A percentile compares a stretch with the other conserved stretches of the same genome.
These are phyloP conservation scores for Etheostoma spectabile DNA, from an alignment of 2,113 vertebrate species.

Conservation along the genomic window DNA sequence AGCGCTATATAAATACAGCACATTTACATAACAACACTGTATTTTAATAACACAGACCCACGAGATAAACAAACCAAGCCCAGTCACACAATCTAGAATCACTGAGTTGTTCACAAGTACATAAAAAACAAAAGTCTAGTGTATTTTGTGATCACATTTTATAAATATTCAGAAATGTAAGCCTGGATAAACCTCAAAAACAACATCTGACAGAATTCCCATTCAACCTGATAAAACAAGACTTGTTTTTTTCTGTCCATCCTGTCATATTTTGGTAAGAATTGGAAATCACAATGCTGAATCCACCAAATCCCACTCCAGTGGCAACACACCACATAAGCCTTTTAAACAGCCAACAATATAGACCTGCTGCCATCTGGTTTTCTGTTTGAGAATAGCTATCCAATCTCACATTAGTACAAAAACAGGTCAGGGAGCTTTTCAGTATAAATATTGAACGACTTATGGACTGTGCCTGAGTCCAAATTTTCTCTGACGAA, in stretches of 20 bases:
- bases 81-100: background rate
- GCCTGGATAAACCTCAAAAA: background rate
- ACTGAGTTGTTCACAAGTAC: background rate
- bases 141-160: constrained; percentile 1
- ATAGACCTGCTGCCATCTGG: constrained; percentile 71
- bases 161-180: background rate
- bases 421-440: constrained; percentile 19
- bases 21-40: background rate
- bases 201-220: background rate
- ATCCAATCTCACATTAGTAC: constrained; percentile 22
- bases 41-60: background rate
- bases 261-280: background rate
- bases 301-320: constrained; percentile 26
- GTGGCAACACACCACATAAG: constrained; percentile 7
- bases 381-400: constrained; percentile 68
- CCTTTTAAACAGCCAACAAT: constrained; percentile 44
- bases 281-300: constrained; percentile 8
- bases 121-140: background rate
- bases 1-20: too few species aligned
- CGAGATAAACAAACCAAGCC: background rate
- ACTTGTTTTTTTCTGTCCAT: background rate
- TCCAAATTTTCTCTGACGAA: constrained; percentile 39
- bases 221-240: constrained; percentile 17
- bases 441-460: constrained; percentile 54
- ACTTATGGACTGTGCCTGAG: constrained; percentile 38